Evolutionary conservation across 2,888 invertebrate species (phyloP), one percentile per base, ranked within the genome.

Genomic region (Lithosia quadra): DNA sequence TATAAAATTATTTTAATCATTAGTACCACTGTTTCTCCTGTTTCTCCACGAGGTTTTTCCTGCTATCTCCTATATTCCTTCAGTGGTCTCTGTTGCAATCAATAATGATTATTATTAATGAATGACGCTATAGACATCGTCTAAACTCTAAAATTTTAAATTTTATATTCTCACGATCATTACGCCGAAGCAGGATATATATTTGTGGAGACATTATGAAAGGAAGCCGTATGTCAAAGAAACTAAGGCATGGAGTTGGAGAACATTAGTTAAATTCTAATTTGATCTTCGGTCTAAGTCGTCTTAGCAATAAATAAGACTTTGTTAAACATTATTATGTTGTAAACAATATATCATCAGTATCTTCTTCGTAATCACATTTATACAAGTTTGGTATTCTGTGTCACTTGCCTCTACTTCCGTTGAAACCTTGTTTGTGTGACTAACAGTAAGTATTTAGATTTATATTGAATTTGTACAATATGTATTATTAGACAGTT

Each of bases 161-260:
- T 71, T 65, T 53, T 59, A 67, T 75, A 69, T 81, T 80, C 77
- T 81, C 81, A 80, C 72, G 81, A 70, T 65, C 73, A 75, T 80
- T 81, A 80, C 69, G 21, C 65, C 67, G 63, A 71, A 28, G 69
- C 77, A 77, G 81, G 80, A 81, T 78, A 74, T 77, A 71, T 81
- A 77, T 78, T 81, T 81, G 73, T 80, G 81, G 77, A 77, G 65
- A 74, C 22, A 59, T 61, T 60, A 57, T 60, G 71, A 73, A 57
- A 78, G 81, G 81, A 81, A 78, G 64, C 65, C 39, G 69, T 69
- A 61, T 76, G 72, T 75, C 79, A 73, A 67, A 72, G 59, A 70
- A 64, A 68, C 67, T 58, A 70, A 56, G 53, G 56, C 65, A 53
- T 34, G 21, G 67, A 67, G 68, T 63, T 62, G 69, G n/a, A 10